Evolutionary conservation across 2,888 invertebrate species (phyloP).

Genomic region (Nomada ferruginata): DNA sequence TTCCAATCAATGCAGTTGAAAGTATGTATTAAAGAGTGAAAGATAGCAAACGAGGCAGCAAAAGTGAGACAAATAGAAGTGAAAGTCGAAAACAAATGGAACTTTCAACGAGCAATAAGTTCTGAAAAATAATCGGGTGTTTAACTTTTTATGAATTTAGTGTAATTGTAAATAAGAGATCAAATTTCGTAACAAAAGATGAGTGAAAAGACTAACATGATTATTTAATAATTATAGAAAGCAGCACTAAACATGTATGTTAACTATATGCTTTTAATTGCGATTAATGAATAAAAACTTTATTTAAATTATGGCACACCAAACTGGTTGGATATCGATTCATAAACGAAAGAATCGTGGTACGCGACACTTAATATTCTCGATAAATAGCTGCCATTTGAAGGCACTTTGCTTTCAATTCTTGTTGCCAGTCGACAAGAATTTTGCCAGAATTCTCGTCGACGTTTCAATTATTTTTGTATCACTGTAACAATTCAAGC

Average conservation of each 20-base stretch:
- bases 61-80: slow-evolving; percentile 5
- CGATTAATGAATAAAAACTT: not conserved
- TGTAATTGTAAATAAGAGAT: not conserved
- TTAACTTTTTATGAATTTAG: slow-evolving; percentile 7
- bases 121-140: slow-evolving; percentile 23
- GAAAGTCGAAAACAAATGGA: not conserved
- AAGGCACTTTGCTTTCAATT: not conserved
- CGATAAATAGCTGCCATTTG: slow-evolving; percentile 6
- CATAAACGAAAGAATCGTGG: not conserved
- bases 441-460: slow-evolving; percentile 24
- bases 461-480: slow-evolving; percentile 16
- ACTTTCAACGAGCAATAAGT: slow-evolving; percentile 26
- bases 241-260: slow-evolving; percentile 4
- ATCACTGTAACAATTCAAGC: slow-evolving; percentile 24
- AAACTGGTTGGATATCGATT: slow-evolving; percentile 16
- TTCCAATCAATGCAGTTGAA: slow-evolving; percentile 7
- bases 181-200: not conserved
- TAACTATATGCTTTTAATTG: not conserved
- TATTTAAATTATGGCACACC: no score
- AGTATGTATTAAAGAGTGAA: not conserved
- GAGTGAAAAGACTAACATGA: no score
- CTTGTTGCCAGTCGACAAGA: not conserved
- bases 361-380: not conserved
- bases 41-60: not conserved
- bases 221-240: not conserved